Evolutionary conservation across 2,113 vertebrate genomes (phyloP), one percentile per base, ranked within the genome.

Genomic region (Nannospalax galili): DNA sequence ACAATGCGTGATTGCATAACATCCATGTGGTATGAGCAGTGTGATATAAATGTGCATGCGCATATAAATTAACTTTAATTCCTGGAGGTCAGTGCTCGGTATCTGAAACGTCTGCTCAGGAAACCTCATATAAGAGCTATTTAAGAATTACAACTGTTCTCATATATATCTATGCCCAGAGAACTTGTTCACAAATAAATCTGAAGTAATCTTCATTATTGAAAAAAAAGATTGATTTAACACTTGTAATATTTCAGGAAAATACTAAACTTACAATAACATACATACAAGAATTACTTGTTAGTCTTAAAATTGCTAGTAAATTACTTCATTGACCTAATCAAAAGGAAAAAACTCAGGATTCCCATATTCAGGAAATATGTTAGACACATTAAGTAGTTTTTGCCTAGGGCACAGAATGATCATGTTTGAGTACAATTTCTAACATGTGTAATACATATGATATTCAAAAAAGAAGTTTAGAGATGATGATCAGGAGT

Each of bases 121-220:
- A 89, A 81, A 72, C 52, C 56, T 78, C 37, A 84, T 88, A 88
- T 73, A 60, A 75, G 73, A 93, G 32, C 74, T 60, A 20, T 80
- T 91, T 88, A 88, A 88, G 84, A 22, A 62, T 48, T 80, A 84
- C 6, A 91, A 26, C 70, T 95, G 77, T 45, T n/a, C n/a, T n/a
- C n/a, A n/a, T n/a, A n/a, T n/a, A n/a, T n/a, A n/a, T n/a, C n/a
- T n/a, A n/a, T n/a, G n/a, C n/a, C n/a, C n/a, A n/a, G n/a, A n/a
- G n/a, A n/a, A n/a, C n/a, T n/a, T n/a, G n/a, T n/a, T n/a, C n/a
- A n/a, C n/a, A n/a, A n/a, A n/a, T n/a, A n/a, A n/a, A n/a, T n/a
- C n/a, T n/a, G n/a, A n/a, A n/a, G n/a, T n/a, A n/a, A n/a, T n/a
- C n/a, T n/a, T n/a, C n/a, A n/a, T n/a, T n/a, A n/a, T n/a, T n/a